Conservation (phyloP, 2,113 vertebrate genomes). For the Lampris megalopsis region DNA sequence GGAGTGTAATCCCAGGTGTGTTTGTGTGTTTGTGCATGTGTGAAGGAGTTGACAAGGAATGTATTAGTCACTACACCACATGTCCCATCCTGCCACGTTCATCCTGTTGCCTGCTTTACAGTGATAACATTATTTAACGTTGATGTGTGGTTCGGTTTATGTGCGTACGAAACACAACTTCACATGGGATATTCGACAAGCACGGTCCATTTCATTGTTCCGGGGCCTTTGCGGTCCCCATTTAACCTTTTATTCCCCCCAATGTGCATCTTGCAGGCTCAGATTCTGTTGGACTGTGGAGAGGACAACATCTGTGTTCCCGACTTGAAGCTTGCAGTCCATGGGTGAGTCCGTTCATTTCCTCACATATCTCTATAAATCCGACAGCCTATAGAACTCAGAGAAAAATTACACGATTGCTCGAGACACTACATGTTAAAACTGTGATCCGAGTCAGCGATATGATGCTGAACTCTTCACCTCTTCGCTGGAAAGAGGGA, state of each 20-base stretch:
- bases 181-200: neutral
- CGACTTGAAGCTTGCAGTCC: conserved; percentile 88
- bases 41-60: conserved; percentile 41
- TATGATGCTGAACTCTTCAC: conserved; percentile 52
- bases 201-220: neutral
- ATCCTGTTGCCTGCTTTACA: conserved; percentile 53
- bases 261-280: conserved; percentile 80
- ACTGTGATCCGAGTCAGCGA: conserved; percentile 19
- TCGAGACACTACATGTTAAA: conserved; percentile 3
- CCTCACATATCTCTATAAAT: conserved; percentile 22
- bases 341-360: conserved; percentile 81
- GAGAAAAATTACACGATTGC: conserved; percentile 21
- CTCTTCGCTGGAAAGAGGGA: conserved; percentile 10
- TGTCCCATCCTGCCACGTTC: conserved; percentile 59
- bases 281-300: conserved; percentile 92
- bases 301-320: conserved; percentile 95
- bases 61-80: conserved; percentile 67
- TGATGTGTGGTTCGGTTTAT: conserved; percentile 24
- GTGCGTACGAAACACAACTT: conserved; percentile 19
- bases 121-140: neutral
- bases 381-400: conserved; percentile 8
- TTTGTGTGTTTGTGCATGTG: conserved; percentile 14
- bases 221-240: neutral
- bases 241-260: conserved; percentile 29
- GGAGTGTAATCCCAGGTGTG: conserved; percentile 59